Percentiles rank a stretch among this genome's conserved stretches.
Evolutionary conservation across 2,888 invertebrate species (phyloP).

Genomic region (Tachina lurida): DNA sequence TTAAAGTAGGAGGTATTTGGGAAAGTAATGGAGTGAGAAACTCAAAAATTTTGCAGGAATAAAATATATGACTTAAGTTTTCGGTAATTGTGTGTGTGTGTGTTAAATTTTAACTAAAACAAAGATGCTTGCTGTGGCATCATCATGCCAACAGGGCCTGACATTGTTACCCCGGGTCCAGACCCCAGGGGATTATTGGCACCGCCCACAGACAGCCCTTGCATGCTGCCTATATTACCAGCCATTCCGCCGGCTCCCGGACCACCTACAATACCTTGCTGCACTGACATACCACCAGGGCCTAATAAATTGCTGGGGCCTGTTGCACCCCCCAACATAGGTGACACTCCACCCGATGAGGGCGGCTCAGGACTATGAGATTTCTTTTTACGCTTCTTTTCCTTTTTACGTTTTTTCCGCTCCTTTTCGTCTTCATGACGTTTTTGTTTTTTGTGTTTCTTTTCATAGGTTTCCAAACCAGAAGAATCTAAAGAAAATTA

Average conservation of each 20-base stretch:
- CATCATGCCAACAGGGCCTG: slow-evolving; percentile 82
- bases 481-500: slow-evolving; percentile 84
- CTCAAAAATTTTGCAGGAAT: slow-evolving; percentile 37
- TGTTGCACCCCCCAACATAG: slow-evolving; percentile 59
- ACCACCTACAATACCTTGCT: slow-evolving; percentile 63
- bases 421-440: slow-evolving; percentile 97
- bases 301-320: slow-evolving; percentile 74
- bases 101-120: slow-evolving; percentile 75
- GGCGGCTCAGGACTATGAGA: slow-evolving; percentile 94
- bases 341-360: slow-evolving; percentile 71
- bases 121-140: slow-evolving; percentile 77
- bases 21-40: slow-evolving; percentile 33
- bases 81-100: slow-evolving; percentile 33
- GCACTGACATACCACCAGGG: slow-evolving; percentile 67
- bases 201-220: slow-evolving; percentile 73
- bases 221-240: slow-evolving; percentile 59
- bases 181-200: slow-evolving; percentile 69
- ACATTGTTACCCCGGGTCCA: slow-evolving; percentile 62
- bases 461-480: slow-evolving; percentile 93
- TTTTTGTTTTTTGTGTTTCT: slow-evolving; percentile 97
- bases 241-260: slow-evolving; percentile 53
- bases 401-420: slow-evolving; percentile 96
- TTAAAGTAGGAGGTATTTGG: slow-evolving; percentile 23
- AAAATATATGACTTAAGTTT: slow-evolving; percentile 66
- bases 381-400: slow-evolving; percentile 97